Conservation (phyloP, 2,888 invertebrate species). For the Notocelia uddmanniana region DNA sequence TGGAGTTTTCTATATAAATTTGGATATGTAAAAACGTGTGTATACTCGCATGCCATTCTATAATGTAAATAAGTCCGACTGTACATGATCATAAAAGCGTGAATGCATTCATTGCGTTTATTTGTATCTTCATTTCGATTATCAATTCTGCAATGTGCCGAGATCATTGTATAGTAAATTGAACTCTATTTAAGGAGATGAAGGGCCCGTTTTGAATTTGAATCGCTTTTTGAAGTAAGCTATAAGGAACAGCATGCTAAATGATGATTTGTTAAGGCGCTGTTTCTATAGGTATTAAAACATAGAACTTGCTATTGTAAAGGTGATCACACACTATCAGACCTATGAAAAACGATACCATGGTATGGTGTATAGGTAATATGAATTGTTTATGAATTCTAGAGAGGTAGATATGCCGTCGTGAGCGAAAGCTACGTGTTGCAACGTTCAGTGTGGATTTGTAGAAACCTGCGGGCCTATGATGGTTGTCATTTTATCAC, state of each 20-base stretch:
- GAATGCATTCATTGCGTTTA: slow-evolving; percentile 34
- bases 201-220: background rate
- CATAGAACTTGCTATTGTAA: background rate
- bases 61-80: background rate
- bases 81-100: background rate
- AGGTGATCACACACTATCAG: background rate
- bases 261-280: slow-evolving; percentile 23
- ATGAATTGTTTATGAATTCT: too few species aligned
- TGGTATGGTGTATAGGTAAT: too few species aligned
- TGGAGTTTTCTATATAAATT: too few species aligned
- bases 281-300: background rate
- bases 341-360: too few species aligned
- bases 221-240: background rate
- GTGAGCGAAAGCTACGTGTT: too few species aligned
- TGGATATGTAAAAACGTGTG: too few species aligned
- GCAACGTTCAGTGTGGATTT: too few species aligned
- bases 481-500: too few species aligned
- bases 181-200: background rate
- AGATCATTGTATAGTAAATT: background rate
- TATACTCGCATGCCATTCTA: background rate
- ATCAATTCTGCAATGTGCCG: slow-evolving; percentile 17
- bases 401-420: too few species aligned
- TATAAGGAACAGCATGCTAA: slow-evolving; percentile 13
- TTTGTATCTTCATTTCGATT: slow-evolving; percentile 36
- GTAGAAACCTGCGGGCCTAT: too few species aligned